Evolutionary conservation across 1,140 invertebrate species (phyloP), one percentile per base, ranked within the genome.

Genomic region (Homarus americanus): DNA sequence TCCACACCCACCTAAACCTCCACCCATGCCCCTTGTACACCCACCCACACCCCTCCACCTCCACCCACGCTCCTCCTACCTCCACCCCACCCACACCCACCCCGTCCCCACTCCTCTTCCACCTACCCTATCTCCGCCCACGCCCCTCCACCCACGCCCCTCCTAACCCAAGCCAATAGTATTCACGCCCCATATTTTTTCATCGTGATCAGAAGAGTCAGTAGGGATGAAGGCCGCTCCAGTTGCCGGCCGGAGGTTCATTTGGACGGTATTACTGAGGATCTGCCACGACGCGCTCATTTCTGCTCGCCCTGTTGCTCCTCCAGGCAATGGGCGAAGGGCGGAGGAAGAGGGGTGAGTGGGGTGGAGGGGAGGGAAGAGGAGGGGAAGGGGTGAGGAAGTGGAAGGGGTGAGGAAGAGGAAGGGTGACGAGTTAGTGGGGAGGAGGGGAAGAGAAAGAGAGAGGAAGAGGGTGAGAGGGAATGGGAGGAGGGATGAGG

Each of bases 151-250:
- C 34, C 49, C 20, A 24, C 17, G n/a, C 38, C 78, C 38, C 0
- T 41, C 38, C 41, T 44, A 3, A 2, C 63, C n/a, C 40, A 32
- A 63, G 87, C 87, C 87, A 89, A 89, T 82, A 89, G 82, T 89
- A 89, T 89, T 89, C 87, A 89, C 87, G 87, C 87, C 69, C 87
- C 87, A 89, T 89, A 89, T 89, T 89, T 89, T 88, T 89, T 89
- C 87, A 73, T 89, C 79, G 79, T 73, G 87, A 89, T 89, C 87
- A 72, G 75, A 38, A 40, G 41, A 89, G 80, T 82, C 20, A 69
- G 66, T 58, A 17, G 41, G 87, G 66, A 80, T 82, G 87, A 89
- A 89, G 87, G 87, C 28, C 40, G 69, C 66, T 34, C 66, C 78
- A 89, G 53, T 73, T 69, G 32, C 49, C 36, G 40, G 87, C 66